Evolutionary conservation across 2,113 vertebrate species (phyloP), one percentile per base, ranked within the genome.

Genomic region (Muscicapa adusta): DNA sequence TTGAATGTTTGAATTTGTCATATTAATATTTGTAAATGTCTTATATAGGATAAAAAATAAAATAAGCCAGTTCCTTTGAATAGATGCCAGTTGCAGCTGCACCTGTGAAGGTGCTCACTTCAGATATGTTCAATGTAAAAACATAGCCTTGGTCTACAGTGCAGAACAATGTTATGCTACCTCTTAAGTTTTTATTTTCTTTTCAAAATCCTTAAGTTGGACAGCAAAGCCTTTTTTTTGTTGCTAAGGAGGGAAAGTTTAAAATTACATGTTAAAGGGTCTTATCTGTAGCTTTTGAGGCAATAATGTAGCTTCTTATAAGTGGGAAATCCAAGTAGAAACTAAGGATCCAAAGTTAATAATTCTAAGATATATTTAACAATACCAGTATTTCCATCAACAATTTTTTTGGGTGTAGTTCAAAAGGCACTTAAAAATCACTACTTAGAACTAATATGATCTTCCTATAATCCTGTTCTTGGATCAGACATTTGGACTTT

Each of bases 401-500:
- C 17, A 75, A 29, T 5, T 54, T 6, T 45, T 45, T 80, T 36
- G 1, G 5, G 61, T 77, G 33, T 18, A 71, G 20, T 83, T 89
- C 62, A 77, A 58, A 93, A 88, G 24, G 10, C 25, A 80, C 38
- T 67, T 84, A 51, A 95, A 74, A 87, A 66, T 80, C 60, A 51
- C 5, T 34, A 11, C 13, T 50, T 63, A 77, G 31, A 88, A 86
- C 20, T 65, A 66, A 45, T 17, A 24, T 65, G 40, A 47, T 70
- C 34, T 67, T 84, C 43, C 15, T 77, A 56, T 29, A 74, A 51
- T 89, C 58, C 9, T 89, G 45, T 89, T 61, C 58, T 77, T 66
- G 50, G 13, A 70, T 70, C 16, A 70, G 33, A 47, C 8, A 7
- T 22, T 47, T 0, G 5, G 51, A 66, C 14, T 77, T 72, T 33